A percentile compares a stretch with the other conserved stretches of the same genome.
Evolutionary conservation across 2,888 invertebrate genomes (phyloP).

Genomic region (Rotaria sp.): DNA sequence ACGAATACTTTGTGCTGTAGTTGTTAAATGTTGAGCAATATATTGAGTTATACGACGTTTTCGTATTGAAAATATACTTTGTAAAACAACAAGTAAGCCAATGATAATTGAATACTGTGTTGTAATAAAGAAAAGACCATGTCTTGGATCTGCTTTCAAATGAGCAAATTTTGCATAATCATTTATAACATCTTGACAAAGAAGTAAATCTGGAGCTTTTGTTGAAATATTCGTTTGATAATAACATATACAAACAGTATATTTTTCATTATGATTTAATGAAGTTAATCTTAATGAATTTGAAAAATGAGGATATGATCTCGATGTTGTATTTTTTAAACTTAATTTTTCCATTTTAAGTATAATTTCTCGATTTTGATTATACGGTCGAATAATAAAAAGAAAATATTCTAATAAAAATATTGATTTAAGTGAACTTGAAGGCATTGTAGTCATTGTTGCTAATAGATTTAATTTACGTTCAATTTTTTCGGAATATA

Average conservation of each 20-base stretch:
- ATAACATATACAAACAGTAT: background rate
- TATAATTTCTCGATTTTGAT: background rate
- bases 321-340: background rate
- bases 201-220: background rate
- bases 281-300: background rate
- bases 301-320: background rate
- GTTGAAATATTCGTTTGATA: background rate
- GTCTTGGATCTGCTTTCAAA: background rate
- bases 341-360: background rate
- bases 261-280: slow-evolving; percentile 16
- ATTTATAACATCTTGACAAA: slow-evolving; percentile 25
- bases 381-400: background rate
- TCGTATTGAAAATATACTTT: slow-evolving; percentile 1
- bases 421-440: background rate
- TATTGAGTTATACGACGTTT: background rate
- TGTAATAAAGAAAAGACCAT: background rate
- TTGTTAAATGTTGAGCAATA: background rate
- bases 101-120: slow-evolving; percentile 28
- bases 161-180: background rate
- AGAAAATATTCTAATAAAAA: background rate
- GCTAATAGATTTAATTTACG: background rate
- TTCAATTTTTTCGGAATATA: background rate
- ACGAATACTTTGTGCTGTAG: background rate
- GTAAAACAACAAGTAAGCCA: background rate
- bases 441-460: background rate